These are phyloP conservation scores for Nysson spinosus DNA, from an alignment of 2,888 invertebrate species.

Conservation along the genomic window DNA sequence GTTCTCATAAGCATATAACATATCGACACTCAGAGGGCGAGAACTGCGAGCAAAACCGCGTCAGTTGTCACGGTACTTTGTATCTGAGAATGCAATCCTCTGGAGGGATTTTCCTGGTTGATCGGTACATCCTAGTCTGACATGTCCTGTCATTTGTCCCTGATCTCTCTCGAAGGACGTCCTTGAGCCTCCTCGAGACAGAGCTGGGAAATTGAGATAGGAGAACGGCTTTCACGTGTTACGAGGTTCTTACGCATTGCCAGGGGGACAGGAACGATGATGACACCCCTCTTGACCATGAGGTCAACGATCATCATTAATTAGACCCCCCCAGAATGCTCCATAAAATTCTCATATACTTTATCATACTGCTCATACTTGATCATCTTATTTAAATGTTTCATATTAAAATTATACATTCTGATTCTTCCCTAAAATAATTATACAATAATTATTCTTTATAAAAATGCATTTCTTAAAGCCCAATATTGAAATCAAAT, in stretches of 20 bases:
- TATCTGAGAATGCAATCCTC: constrained; percentile 5
- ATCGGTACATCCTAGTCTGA: constrained; percentile 19
- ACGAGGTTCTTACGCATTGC: constrained; percentile 23
- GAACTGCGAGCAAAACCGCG: not conserved
- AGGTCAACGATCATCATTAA: constrained; percentile 11
- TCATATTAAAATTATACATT: no score
- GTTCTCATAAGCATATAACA: no score
- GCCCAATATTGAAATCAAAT: no score
- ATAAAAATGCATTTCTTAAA: no score
- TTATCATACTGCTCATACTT: no score
- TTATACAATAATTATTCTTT: no score
- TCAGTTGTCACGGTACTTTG: not conserved
- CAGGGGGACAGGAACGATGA: not conserved
- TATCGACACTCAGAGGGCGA: no score
- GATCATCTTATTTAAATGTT: no score
- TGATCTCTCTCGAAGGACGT: constrained; percentile 3
- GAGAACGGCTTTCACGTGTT: constrained; percentile 29
- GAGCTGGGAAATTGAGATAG: constrained; percentile 33
- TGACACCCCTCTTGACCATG: not conserved
- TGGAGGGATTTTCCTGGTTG: constrained; percentile 17
- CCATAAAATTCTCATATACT: no score
- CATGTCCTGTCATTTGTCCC: constrained; percentile 35
- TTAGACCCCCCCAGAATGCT: not conserved
- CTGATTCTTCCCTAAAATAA: no score
- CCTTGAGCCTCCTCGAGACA: constrained; percentile 18